Evolutionary conservation across 2,888 invertebrate genomes (phyloP).

Genomic region (Gnatocerus cornutus): DNA sequence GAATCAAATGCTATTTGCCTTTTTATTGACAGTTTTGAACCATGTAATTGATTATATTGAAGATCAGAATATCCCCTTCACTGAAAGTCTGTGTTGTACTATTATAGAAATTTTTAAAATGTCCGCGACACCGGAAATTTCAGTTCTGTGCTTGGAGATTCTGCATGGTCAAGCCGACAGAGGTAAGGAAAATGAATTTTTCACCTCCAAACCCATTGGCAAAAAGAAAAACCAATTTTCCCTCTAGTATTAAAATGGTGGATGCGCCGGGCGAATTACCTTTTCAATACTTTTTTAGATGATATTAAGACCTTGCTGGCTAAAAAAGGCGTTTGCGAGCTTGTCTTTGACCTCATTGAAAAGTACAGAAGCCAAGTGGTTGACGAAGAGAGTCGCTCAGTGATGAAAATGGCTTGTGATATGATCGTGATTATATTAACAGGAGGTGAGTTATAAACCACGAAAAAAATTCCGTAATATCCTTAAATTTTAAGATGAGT

Average conservation of each 20-base stretch:
- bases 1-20: constrained; percentile 75
- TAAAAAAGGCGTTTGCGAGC: constrained; percentile 83
- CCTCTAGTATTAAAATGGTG: no score
- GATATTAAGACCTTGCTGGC: constrained; percentile 85
- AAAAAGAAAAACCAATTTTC: no score
- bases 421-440: constrained; percentile 88
- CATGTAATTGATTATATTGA: constrained; percentile 78
- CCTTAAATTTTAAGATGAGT: constrained; percentile 79
- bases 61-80: constrained; percentile 70
- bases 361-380: constrained; percentile 77
- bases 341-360: constrained; percentile 83
- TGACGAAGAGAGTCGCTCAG: constrained; percentile 79
- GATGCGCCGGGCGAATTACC: no score
- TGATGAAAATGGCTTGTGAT: constrained; percentile 90
- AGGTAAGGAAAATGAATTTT: constrained; percentile 71
- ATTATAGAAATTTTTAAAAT: constrained; percentile 78
- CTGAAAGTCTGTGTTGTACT: constrained; percentile 63
- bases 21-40: constrained; percentile 76
- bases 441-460: constrained; percentile 77
- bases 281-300: constrained; percentile 74
- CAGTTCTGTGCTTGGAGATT: constrained; percentile 84
- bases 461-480: no score
- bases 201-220: no score
- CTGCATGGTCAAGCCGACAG: constrained; percentile 85
- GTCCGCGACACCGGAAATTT: constrained; percentile 81